Evolutionary conservation across 2,113 vertebrate genomes (phyloP).

Genomic region (Baryphthengus martii): DNA sequence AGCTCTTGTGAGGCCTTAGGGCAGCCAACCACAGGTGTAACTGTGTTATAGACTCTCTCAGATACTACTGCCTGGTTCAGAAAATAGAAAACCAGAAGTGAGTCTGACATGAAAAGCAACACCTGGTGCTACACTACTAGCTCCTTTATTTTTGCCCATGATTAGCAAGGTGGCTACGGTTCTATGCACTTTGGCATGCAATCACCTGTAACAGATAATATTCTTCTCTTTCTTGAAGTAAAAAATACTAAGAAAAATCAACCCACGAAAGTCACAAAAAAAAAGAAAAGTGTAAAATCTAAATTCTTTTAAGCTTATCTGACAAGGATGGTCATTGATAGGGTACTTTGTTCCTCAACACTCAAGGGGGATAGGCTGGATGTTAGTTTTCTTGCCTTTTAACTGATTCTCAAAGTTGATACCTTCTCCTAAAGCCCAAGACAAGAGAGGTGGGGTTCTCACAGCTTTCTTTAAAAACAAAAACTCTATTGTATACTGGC

Average conservation of each 20-base stretch:
- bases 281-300: neutral
- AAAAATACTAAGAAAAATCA: neutral
- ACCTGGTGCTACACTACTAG: neutral
- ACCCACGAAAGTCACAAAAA: neutral
- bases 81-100: neutral
- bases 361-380: neutral
- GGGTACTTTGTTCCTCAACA: neutral
- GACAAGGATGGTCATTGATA: neutral
- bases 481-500: too few species aligned
- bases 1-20: neutral
- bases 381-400: neutral
- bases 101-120: neutral
- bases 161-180: neutral
- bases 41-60: neutral
- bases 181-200: neutral
- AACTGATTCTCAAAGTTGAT: accelerated
- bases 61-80: neutral
- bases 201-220: neutral
- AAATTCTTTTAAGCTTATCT: neutral
- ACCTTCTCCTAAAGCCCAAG: neutral
- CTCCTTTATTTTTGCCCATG: neutral
- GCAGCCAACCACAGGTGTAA: neutral
- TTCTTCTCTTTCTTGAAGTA: neutral
- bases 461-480: neutral
- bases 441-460: neutral